Evolutionary conservation across 2,797 vertebrate species (phyloP).

Genomic region (Bryconaethiops microstoma): DNA sequence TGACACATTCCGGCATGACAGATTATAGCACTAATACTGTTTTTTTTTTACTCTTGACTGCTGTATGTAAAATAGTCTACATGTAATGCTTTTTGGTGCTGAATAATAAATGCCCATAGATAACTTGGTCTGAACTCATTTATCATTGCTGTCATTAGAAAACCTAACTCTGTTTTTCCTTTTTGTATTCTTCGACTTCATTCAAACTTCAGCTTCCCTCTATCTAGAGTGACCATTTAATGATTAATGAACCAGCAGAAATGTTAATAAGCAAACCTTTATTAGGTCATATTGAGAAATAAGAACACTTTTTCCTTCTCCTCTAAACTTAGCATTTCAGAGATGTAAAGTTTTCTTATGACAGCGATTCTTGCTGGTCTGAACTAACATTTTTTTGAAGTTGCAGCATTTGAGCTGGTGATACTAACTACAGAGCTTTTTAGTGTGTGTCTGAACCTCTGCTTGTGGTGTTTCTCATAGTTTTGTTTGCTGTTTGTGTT

Average conservation of each 20-base stretch:
- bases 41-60: not conserved
- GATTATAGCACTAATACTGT: not conserved
- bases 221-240: not conserved
- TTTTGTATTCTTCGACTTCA: no score
- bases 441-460: not conserved
- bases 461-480: not conserved
- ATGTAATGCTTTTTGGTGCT: not conserved
- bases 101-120: not conserved
- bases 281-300: not conserved
- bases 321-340: not conserved
- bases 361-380: not conserved
- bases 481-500: not conserved
- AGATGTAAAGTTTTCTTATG: not conserved
- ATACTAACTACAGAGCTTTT: constrained; percentile 8
- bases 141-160: not conserved
- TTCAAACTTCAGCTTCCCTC: not conserved
- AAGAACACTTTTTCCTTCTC: not conserved
- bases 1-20: not conserved
- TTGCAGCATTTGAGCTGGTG: not conserved
- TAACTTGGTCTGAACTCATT: not conserved
- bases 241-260: not conserved
- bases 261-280: not conserved
- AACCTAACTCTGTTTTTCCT: not conserved
- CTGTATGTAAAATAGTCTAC: not conserved
- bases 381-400: not conserved